These are phyloP conservation scores for Caloenas nicobarica DNA, from an alignment of 2,113 vertebrate genomes.

Conservation along the genomic window DNA sequence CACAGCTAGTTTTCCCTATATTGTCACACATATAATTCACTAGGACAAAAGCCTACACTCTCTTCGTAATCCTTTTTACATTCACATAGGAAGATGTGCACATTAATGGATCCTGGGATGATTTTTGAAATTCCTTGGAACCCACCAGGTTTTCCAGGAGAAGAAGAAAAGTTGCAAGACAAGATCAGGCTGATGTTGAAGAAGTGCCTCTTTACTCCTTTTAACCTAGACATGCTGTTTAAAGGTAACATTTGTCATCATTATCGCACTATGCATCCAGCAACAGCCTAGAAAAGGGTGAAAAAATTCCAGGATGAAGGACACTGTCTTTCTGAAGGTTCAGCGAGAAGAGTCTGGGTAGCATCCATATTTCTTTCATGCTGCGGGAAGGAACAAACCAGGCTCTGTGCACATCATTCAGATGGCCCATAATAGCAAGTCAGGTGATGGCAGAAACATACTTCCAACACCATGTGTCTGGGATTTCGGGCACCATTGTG, in stretches of 20 bases:
- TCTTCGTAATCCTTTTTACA: slow-evolving; percentile 51
- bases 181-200: slow-evolving; percentile 32
- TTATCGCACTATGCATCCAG: background rate
- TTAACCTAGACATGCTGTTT: slow-evolving; percentile 19
- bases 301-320: background rate
- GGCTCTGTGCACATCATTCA: background rate
- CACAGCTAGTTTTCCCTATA: slow-evolving; percentile 34
- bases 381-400: background rate
- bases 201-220: slow-evolving; percentile 28
- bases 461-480: slow-evolving; percentile 72
- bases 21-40: slow-evolving; percentile 38
- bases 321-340: background rate
- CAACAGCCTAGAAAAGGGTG: background rate
- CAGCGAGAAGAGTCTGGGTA: slow-evolving; percentile 19
- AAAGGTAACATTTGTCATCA: background rate
- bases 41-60: slow-evolving; percentile 38
- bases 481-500: slow-evolving; percentile 79
- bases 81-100: background rate
- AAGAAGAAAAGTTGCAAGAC: slow-evolving; percentile 25
- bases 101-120: background rate
- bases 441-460: slow-evolving; percentile 55
- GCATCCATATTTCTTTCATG: background rate
- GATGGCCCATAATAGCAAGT: slow-evolving; percentile 22
- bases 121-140: slow-evolving; percentile 10
- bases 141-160: background rate